These are phyloP conservation scores for Netelia melanura DNA, from an alignment of 2,888 invertebrate species.

Conservation along the genomic window DNA sequence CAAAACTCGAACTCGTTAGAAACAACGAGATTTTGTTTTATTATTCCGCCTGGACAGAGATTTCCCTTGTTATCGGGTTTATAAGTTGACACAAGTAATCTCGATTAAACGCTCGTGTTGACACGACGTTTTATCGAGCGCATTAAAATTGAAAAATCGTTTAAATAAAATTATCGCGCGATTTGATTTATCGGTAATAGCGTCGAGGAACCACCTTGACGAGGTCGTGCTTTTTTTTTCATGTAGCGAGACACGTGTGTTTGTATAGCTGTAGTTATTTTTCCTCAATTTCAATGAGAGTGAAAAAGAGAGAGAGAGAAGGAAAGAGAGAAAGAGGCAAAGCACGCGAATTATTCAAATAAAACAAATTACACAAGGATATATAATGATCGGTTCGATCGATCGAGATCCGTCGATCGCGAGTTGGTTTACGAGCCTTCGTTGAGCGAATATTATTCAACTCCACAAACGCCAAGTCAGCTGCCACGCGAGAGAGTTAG, in stretches of 20 bases:
- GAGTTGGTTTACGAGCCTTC: not conserved
- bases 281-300: not conserved
- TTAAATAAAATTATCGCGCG: not conserved
- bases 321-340: not conserved
- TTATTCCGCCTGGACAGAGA: not conserved
- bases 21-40: not conserved
- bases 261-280: not conserved
- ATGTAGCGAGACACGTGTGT: not conserved
- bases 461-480: not conserved
- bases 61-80: not conserved
- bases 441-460: not conserved
- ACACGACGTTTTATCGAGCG: not conserved
- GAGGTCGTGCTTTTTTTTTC: not conserved
- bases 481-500: conserved; percentile 14
- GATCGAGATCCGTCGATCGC: not conserved
- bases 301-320: not conserved
- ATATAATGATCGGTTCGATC: conserved; percentile 10
- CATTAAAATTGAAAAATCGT: not conserved
- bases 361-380: conserved; percentile 37
- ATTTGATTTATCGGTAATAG: not conserved
- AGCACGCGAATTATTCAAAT: conserved; percentile 35
- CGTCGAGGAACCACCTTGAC: conserved; percentile 5
- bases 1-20: too few relatives aligned
- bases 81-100: not conserved
- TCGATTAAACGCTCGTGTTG: not conserved